phyloP scores from a whole-genome alignment of 2,888 invertebrate species.

The Trachelus troglodyta region DNA sequence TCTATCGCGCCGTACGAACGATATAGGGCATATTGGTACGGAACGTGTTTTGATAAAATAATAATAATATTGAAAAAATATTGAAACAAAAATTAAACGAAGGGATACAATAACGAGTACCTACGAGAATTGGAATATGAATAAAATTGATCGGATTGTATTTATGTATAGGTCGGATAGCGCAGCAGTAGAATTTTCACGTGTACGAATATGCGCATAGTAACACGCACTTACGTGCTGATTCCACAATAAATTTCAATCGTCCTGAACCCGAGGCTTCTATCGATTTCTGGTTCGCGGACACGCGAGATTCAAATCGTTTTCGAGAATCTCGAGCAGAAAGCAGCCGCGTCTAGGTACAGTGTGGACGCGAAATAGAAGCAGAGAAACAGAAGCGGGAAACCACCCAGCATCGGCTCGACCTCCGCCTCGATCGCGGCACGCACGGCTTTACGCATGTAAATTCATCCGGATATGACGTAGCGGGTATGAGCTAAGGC shows the following conservation, averaged over 20 bases:
- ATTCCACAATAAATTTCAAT: neutral
- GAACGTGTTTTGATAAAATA: neutral
- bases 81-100: neutral
- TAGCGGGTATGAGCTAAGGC: constrained; percentile 50
- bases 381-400: neutral
- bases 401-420: neutral
- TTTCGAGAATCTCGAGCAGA: neutral
- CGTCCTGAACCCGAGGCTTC: neutral
- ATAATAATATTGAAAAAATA: neutral
- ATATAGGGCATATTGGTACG: neutral
- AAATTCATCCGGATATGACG: constrained; percentile 65
- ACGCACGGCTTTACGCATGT: constrained; percentile 51
- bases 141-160: neutral
- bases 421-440: neutral
- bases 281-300: neutral
- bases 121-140: neutral
- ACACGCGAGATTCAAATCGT: neutral
- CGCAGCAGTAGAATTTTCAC: too few relatives aligned
- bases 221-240: neutral
- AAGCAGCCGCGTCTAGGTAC: neutral
- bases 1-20: neutral
- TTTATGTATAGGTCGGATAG: neutral
- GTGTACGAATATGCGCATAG: neutral
- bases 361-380: neutral
- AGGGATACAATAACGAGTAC: neutral